A percentile compares a stretch with the other conserved stretches of the same genome.
Evolutionary conservation across 1,140 invertebrate species (phyloP).

Genomic region (Heliconius hewitsoni): DNA sequence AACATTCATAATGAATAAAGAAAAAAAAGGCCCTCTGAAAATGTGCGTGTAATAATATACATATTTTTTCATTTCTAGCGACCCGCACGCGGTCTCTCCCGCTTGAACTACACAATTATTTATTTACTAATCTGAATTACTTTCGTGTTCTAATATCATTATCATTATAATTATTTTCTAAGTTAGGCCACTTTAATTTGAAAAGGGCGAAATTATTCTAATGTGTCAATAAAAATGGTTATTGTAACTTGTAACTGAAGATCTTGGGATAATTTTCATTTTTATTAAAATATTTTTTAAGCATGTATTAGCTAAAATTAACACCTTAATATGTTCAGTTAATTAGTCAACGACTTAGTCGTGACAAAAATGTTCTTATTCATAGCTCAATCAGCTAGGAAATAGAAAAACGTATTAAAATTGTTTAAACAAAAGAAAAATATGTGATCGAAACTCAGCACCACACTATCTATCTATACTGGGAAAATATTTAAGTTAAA

Average conservation of each 20-base stretch:
- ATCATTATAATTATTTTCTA: not conserved
- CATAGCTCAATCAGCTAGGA: not conserved
- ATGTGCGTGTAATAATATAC: too few species aligned
- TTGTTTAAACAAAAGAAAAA: too few species aligned
- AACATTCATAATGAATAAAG: too few species aligned
- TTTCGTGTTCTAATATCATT: too few species aligned
- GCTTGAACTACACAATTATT: too few species aligned
- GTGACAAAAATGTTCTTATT: not conserved
- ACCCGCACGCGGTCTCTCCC: too few species aligned
- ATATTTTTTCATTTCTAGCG: too few species aligned
- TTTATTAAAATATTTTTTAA: not conserved
- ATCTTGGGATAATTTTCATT: not conserved
- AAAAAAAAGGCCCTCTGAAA: too few species aligned
- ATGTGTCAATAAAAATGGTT: conserved; percentile 5
- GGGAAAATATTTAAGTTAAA: too few species aligned
- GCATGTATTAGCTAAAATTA: not conserved
- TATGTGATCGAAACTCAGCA: too few species aligned
- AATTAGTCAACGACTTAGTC: not conserved
- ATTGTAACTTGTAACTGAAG: not conserved
- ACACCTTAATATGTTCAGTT: not conserved
- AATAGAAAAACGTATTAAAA: not conserved
- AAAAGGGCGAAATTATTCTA: not conserved
- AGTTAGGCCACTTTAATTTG: not conserved
- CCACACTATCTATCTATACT: too few species aligned
- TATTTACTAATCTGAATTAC: too few species aligned